A percentile compares a stretch with the other conserved stretches of the same genome.
These are phyloP conservation scores for Lysandra coridon DNA, from an alignment of 2,888 invertebrate species.

Conservation along the genomic window DNA sequence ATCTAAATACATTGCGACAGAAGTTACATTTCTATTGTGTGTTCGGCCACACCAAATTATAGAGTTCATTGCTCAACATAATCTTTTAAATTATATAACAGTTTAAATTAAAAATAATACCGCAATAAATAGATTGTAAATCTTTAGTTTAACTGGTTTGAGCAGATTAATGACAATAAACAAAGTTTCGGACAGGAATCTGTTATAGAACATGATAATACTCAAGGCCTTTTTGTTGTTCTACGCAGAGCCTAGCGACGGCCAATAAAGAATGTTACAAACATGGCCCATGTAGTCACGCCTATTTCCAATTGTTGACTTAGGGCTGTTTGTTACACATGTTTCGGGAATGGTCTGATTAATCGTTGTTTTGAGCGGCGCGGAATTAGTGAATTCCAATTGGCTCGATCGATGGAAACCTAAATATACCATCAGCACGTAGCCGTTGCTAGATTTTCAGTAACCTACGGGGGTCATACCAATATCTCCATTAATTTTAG, in stretches of 20 bases:
- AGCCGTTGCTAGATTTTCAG: neutral
- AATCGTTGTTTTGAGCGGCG: slow-evolving; percentile 4
- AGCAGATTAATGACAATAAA: neutral
- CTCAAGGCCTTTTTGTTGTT: slow-evolving; percentile 20
- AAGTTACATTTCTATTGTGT: neutral
- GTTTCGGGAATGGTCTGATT: neutral
- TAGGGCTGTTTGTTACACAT: neutral
- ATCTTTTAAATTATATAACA: neutral
- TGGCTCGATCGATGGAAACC: neutral
- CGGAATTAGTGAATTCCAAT: slow-evolving; percentile 9
- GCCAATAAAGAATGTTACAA: slow-evolving; percentile 4
- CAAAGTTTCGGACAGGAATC: neutral
- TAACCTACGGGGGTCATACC: too few relatives aligned
- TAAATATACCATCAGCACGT: neutral
- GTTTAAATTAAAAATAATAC: neutral
- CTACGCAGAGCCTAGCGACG: neutral
- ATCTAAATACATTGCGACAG: slow-evolving; percentile 6
- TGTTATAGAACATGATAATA: neutral
- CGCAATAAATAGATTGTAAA: neutral
- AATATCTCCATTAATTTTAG: neutral
- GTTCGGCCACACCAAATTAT: neutral
- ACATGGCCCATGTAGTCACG: neutral
- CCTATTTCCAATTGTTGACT: slow-evolving; percentile 4
- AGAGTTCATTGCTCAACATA: neutral
- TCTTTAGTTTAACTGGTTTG: neutral